These are phyloP conservation scores for Jacana jacana DNA, from an alignment of 2,113 vertebrate species.

Conservation along the genomic window DNA sequence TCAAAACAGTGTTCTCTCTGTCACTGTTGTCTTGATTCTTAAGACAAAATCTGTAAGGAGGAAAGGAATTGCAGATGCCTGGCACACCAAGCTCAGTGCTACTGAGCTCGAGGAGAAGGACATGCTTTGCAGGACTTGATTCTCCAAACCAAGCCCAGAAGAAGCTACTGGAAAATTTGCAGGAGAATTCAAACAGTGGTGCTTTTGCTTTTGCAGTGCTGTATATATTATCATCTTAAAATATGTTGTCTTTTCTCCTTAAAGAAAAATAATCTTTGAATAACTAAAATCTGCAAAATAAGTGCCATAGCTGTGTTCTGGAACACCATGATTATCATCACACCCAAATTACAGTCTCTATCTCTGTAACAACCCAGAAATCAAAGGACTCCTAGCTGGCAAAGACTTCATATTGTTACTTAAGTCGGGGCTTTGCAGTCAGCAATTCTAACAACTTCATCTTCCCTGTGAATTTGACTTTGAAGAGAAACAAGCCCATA, in stretches of 20 bases:
- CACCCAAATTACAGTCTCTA: not conserved
- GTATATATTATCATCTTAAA: not conserved
- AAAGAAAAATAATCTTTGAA: not conserved
- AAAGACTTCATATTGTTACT: not conserved
- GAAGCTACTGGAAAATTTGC: not conserved
- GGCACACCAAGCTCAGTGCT: not conserved
- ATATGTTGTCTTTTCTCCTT: not conserved
- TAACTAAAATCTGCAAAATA: not conserved
- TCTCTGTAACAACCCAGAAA: not conserved
- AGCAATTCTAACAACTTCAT: not conserved
- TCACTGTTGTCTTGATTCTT: not conserved
- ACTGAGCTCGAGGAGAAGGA: not conserved
- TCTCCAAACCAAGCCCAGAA: not conserved
- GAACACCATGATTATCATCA: not conserved
- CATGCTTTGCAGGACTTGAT: rapidly evolving
- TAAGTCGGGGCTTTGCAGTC: not conserved
- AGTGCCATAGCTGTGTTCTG: not conserved
- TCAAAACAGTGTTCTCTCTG: not conserved
- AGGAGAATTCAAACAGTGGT: not conserved
- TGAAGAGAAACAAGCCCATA: not conserved
- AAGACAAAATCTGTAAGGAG: not conserved
- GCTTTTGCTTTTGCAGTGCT: not conserved
- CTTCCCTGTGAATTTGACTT: not conserved
- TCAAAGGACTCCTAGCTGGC: not conserved
- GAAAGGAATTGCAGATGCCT: not conserved